Base-by-base conservation (phyloP, 1,140 invertebrate species). In the Drosophila bocqueti region DNA sequence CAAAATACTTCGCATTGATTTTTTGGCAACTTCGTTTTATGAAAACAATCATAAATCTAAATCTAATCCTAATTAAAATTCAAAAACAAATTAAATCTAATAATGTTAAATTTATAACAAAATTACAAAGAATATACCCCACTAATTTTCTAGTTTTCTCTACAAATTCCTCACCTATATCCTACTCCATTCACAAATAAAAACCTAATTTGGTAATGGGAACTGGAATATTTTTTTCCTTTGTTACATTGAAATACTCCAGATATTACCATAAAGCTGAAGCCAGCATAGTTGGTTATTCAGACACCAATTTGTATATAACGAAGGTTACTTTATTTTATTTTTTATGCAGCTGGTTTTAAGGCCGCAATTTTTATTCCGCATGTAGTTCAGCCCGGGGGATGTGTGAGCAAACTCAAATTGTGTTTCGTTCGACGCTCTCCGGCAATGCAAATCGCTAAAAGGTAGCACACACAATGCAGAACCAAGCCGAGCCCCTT, bases 361-460 rank as follows among this genome's bases (percentile, higher is more conserved):
- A n/a, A 50, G 16, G 5, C 1, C 26, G 24, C 36, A 10, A 68
- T 36, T 66, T 38, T 45, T 68, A 66, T 67, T 67, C 21, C 43
- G 24, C 24, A 42, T 67, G 63, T 71, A 71, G 40, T 45, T 45
- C 54, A 49, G 63, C 58, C 79, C 38, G 67, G 34, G 49, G 78
- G 69, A 80, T 91, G 80, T 91, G 80, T 86, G 75, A 76, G 68
- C 76, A 75, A 62, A 61, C 71, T 69, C 79, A 91, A 90, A 90
- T 90, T 90, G 86, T 91, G 84, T 90, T 90, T 84, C 79, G 81
- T 62, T 86, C 67, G 75, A 89, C 69, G 80, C 81, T 78, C 59
- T 62, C 63, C 63, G 67, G 72, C 74, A 71, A 86, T 89, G 81
- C 79, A 86, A 90, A 81, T 91, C 81, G 79, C 78, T 91, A 86